Percentiles rank a stretch among this genome's conserved stretches.
Conservation (phyloP, 2,797 vertebrate species). For the Amniataba percoides region DNA sequence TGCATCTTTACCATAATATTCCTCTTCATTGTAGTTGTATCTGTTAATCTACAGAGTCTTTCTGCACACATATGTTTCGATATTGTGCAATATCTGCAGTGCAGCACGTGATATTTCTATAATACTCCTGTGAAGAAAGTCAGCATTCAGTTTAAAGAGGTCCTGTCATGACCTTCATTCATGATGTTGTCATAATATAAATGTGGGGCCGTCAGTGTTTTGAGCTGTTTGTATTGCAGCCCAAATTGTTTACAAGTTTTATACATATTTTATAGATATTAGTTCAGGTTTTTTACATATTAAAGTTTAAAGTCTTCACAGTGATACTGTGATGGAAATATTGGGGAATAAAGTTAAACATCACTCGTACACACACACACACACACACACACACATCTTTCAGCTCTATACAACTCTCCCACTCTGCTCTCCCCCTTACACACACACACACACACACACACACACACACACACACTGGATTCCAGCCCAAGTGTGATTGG, state of each 20-base stretch:
- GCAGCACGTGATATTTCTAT: neutral
- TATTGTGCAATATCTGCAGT: neutral
- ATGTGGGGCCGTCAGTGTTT: neutral
- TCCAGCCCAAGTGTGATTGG: conserved; percentile 66
- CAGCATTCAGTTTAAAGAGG: neutral
- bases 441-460: conserved; percentile 25
- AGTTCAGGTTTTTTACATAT: too few species aligned
- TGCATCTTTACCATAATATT: neutral
- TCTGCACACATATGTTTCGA: neutral
- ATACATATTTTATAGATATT: neutral
- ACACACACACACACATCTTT: neutral
- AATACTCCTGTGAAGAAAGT: neutral
- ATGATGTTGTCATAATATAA: neutral
- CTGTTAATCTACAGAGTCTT: neutral
- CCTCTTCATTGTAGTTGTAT: neutral
- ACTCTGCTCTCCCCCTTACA: neutral
- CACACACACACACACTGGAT: conserved; percentile 45
- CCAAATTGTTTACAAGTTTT: neutral
- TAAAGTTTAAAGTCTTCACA: neutral
- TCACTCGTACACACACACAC: neutral
- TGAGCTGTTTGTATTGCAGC: neutral
- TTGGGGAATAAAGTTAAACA: neutral
- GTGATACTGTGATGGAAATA: neutral
- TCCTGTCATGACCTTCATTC: neutral
- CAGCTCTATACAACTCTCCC: conserved; percentile 5